These are phyloP conservation scores for Pelobates fuscus DNA, from an alignment of 2,113 vertebrate genomes.

Conservation along the genomic window DNA sequence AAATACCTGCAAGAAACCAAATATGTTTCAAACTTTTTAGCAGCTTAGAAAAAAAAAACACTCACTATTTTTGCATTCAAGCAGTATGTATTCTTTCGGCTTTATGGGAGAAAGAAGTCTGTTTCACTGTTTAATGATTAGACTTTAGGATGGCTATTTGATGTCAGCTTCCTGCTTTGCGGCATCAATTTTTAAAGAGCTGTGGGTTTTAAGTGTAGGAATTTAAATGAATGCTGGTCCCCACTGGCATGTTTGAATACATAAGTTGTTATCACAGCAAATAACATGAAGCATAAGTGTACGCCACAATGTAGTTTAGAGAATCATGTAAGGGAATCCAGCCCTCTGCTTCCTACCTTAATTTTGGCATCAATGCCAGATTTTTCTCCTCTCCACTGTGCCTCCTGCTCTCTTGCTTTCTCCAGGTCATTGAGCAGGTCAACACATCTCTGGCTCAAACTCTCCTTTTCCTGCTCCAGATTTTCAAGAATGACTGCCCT, in stretches of 20 bases:
- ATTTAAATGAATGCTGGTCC: constrained; percentile 79
- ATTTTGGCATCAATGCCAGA: constrained; percentile 74
- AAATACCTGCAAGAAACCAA: no score
- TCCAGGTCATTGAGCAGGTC: constrained; percentile 88
- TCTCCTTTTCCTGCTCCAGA: constrained; percentile 82
- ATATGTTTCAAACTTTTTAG: no score
- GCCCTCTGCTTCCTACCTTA: constrained; percentile 71
- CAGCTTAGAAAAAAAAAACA: no score
- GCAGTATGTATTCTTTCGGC: constrained; percentile 36
- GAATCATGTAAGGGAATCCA: constrained; percentile 54
- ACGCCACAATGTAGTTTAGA: constrained; percentile 60
- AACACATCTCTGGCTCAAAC: constrained; percentile 77
- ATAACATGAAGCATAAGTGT: constrained; percentile 64
- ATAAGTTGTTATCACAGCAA: constrained; percentile 77
- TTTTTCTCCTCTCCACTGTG: constrained; percentile 76
- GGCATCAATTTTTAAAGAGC: constrained; percentile 87
- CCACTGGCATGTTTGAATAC: constrained; percentile 76
- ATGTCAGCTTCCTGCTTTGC: constrained; percentile 81
- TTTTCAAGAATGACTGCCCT: constrained; percentile 78
- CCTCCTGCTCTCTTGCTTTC: constrained; percentile 81
- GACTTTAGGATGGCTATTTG: constrained; percentile 78
- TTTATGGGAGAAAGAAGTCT: constrained; percentile 67
- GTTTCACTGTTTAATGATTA: constrained; percentile 77
- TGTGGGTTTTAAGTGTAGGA: constrained; percentile 77
- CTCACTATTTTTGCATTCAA: neutral